Evolutionary conservation across 2,113 vertebrate species (phyloP).

Genomic region (Anoplopoma fimbria): DNA sequence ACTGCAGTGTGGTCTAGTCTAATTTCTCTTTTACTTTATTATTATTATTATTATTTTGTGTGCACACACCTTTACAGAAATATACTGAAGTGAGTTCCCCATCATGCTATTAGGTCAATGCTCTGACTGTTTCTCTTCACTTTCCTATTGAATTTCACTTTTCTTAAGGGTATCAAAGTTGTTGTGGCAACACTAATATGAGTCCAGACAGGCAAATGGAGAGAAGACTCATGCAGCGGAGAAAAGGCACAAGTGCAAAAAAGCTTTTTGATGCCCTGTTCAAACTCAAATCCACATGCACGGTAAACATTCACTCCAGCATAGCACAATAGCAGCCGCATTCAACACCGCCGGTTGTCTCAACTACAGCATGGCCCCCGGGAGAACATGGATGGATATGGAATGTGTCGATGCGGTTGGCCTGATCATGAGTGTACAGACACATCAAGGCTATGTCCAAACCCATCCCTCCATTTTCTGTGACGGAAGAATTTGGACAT

Average conservation of each 20-base stretch:
- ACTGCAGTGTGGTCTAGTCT: not conserved
- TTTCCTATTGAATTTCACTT: not conserved
- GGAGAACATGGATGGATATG: slow-evolving; percentile 49
- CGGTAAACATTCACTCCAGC: slow-evolving; percentile 43
- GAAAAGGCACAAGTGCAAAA: slow-evolving; percentile 64
- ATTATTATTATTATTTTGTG: not conserved
- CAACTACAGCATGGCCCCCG: not conserved
- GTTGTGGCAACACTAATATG: slow-evolving; percentile 30
- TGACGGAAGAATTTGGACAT: slow-evolving; percentile 34
- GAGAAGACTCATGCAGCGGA: slow-evolving; percentile 63
- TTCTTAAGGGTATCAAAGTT: slow-evolving; percentile 37
- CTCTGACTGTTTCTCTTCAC: not conserved
- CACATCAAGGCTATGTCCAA: slow-evolving; percentile 47
- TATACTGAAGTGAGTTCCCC: not conserved
- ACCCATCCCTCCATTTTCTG: not conserved
- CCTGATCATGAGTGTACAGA: slow-evolving; percentile 11
- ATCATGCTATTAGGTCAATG: not conserved
- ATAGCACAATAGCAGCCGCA: slow-evolving; percentile 26
- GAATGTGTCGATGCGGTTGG: slow-evolving; percentile 30
- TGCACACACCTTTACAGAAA: slow-evolving; percentile 1
- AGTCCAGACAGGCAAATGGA: slow-evolving; percentile 37
- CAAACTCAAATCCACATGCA: slow-evolving; percentile 69
- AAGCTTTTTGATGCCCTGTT: slow-evolving; percentile 58
- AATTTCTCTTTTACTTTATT: not conserved
- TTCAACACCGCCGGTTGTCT: not conserved